Conservation (phyloP, 2,797 vertebrate genomes). For the Silurus lanzhouensis region DNA sequence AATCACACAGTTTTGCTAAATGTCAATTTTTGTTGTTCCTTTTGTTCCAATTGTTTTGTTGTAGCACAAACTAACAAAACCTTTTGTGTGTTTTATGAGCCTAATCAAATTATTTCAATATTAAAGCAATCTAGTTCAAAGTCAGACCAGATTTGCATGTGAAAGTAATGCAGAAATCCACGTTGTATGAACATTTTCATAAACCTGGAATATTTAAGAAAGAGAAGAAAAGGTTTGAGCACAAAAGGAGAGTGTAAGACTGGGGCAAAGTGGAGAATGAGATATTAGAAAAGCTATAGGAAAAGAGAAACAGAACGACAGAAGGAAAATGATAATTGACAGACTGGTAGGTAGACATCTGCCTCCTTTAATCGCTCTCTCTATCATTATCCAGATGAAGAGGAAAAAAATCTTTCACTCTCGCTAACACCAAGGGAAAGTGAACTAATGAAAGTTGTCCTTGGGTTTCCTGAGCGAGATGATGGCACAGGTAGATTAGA, state of each 20-base stretch:
- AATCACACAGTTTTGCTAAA: not conserved
- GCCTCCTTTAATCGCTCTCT: slow-evolving; percentile 47
- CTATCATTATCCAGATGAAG: slow-evolving; percentile 45
- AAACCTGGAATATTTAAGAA: not conserved
- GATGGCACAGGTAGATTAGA: slow-evolving; percentile 39
- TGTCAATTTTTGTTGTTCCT: not conserved
- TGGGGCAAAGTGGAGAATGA: not conserved
- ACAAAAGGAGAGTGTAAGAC: not conserved
- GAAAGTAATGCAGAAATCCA: not conserved
- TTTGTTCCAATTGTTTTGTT: too few relatives aligned
- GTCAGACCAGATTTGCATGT: not conserved
- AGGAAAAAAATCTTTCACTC: not conserved
- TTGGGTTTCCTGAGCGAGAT: slow-evolving; percentile 37
- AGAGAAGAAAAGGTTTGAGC: not conserved
- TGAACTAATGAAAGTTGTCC: slow-evolving; percentile 45
- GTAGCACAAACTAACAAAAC: not conserved
- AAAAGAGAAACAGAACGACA: slow-evolving; percentile 36
- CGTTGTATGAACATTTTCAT: too few relatives aligned
- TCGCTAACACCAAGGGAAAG: slow-evolving; percentile 36
- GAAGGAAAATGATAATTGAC: slow-evolving; percentile 34
- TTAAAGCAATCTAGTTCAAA: not conserved
- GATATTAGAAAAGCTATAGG: slow-evolving; percentile 14
- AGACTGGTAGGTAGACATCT: slow-evolving; percentile 19
- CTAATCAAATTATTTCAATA: not conserved
- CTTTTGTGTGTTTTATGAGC: not conserved